These are phyloP conservation scores for Tridacna crocea DNA, from an alignment of 2,888 invertebrate species.

Conservation along the genomic window DNA sequence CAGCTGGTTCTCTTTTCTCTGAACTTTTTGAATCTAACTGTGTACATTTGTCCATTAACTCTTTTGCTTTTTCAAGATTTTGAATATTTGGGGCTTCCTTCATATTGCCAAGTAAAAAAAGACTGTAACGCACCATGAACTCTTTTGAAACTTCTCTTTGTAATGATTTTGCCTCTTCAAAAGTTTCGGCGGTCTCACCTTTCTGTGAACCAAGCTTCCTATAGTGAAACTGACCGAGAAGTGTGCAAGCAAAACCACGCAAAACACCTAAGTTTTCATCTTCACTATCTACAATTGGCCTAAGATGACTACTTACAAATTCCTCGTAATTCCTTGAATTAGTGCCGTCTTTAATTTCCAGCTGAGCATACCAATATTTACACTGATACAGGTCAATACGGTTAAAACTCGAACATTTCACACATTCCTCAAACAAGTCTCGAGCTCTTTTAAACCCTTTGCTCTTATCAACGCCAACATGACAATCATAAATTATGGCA, in stretches of 20 bases:
- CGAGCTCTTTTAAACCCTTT: background rate
- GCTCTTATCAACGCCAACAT: background rate
- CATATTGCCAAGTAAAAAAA: background rate
- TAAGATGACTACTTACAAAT: background rate
- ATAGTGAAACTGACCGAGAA: background rate
- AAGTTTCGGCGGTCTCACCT: background rate
- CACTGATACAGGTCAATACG: background rate
- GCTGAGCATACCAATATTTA: constrained; percentile 24
- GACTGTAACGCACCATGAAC: background rate
- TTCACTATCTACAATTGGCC: background rate
- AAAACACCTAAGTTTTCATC: background rate
- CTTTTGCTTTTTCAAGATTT: background rate
- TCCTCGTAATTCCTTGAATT: background rate
- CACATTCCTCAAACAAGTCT: background rate
- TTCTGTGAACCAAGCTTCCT: background rate
- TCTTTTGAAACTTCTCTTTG: background rate
- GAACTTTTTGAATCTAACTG: no score
- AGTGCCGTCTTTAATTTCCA: background rate
- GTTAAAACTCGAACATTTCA: background rate
- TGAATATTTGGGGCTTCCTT: background rate
- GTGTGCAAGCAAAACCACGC: background rate
- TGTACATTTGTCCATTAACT: background rate
- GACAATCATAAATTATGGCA: constrained; percentile 16
- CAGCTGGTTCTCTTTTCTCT: no score
- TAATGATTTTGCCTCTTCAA: background rate